Evolutionary conservation across 1,140 invertebrate genomes (phyloP), one percentile per base, ranked within the genome.

Genomic region (Cherax quadricarinatus): DNA sequence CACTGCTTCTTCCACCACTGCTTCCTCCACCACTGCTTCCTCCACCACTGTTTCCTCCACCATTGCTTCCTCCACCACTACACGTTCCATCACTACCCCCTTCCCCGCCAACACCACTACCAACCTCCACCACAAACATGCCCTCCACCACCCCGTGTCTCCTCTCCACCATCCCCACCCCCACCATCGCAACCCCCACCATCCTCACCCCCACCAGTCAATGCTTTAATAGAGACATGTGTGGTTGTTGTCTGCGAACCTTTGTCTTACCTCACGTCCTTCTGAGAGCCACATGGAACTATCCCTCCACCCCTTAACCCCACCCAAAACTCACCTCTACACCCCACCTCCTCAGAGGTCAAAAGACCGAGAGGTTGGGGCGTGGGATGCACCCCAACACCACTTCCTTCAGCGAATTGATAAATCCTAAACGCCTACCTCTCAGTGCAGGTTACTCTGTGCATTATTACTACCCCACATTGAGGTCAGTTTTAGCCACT

Each of bases 221-320:
- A 88, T 88, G 78, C 49, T 75, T 70, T 80, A 57, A 88, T 88
- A 88, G 62, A 88, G 86, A 88, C 53, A 57, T 88, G 86, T 80
- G 78, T 24, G 51, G 73, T 53, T 53, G 51, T 75, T 88, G 86
- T 88, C 75, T 78, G 78, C n/a, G 75, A 48, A 75, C 75, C 86
- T 88, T 88, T 88, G 86, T 88, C 86, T 88, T 88, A 80, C 57
- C 78, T 88, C 86, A 62, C 57, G 75, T 16, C 60, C 49, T 41
- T 48, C 10, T 18, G 73, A 10, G 14, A n/a, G 75, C 21, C 75
- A 57, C 51, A 30, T 21, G 57, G 86, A 41, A 75, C 7, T 41
- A 88, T 80, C 86, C 86, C 30, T 41, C 75, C 49, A 14, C 75
- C 16, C 70, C 7, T 48, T n/a, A 14, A 7, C 75, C n/a, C 9